Percentiles rank a stretch among this genome's conserved stretches.
phyloP scores from a whole-genome alignment of 1,140 invertebrate species.

The Ceratina calcarata region DNA sequence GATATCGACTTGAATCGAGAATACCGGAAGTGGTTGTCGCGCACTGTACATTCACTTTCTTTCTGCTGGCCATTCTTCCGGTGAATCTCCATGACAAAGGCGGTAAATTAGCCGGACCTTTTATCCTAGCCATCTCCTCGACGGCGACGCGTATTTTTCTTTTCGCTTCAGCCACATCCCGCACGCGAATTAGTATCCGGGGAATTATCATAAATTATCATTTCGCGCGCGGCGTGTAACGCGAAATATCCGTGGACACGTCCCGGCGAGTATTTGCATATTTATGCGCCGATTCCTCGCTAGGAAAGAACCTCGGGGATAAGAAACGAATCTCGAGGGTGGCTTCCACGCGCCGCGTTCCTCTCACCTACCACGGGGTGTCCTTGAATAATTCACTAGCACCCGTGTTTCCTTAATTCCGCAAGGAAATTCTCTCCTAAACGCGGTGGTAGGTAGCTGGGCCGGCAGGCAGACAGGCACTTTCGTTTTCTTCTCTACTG shows the following conservation, averaged over 20 bases:
- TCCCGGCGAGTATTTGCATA: slow-evolving; percentile 56
- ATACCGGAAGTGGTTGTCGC: slow-evolving; percentile 4
- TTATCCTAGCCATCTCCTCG: slow-evolving; percentile 23
- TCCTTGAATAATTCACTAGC: slow-evolving; percentile 52
- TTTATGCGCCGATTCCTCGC: slow-evolving; percentile 38
- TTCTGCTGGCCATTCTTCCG: slow-evolving; percentile 14
- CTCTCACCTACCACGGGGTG: slow-evolving; percentile 21
- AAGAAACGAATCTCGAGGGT: slow-evolving; percentile 27
- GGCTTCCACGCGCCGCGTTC: slow-evolving; percentile 38
- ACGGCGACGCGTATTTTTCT: background rate
- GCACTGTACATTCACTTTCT: slow-evolving; percentile 2
- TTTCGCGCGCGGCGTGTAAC: slow-evolving; percentile 15
- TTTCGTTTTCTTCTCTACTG: slow-evolving; percentile 15
- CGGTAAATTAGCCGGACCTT: slow-evolving; percentile 54
- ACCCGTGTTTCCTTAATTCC: slow-evolving; percentile 45
- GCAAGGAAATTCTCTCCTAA: background rate
- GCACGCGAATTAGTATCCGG: slow-evolving; percentile 52
- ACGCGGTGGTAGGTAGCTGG: background rate
- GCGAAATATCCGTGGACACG: background rate
- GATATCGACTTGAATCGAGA: background rate
- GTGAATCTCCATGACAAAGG: slow-evolving; percentile 55
- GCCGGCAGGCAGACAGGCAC: background rate
- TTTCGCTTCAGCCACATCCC: background rate
- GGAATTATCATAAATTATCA: slow-evolving; percentile 67
- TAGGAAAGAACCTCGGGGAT: background rate